Conservation (phyloP, 2,797 vertebrate genomes). For the Neostethus bicornis region DNA sequence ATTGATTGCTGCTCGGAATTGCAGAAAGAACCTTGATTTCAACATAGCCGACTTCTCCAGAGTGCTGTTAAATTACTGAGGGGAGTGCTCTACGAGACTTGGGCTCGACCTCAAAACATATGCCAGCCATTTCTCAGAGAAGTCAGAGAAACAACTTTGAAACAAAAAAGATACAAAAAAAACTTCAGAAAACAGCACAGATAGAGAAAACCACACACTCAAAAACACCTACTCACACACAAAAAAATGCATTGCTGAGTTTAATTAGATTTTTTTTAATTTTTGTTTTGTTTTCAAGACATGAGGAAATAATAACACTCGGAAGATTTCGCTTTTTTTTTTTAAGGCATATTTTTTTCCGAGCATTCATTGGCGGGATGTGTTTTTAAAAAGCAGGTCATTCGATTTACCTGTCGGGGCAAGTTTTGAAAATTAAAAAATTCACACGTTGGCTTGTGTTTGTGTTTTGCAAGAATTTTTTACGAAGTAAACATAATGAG, state of each 20-base stretch:
- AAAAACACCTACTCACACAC: slow-evolving; percentile 9
- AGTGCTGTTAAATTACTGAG: slow-evolving; percentile 45
- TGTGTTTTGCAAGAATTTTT: not conserved
- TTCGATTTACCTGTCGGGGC: slow-evolving; percentile 3
- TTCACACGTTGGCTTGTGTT: not conserved
- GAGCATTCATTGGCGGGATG: not conserved
- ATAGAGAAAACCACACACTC: slow-evolving; percentile 6
- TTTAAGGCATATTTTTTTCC: not conserved
- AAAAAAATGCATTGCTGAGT: not conserved
- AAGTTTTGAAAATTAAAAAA: slow-evolving; percentile 2
- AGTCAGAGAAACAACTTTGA: slow-evolving; percentile 39
- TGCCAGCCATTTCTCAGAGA: slow-evolving; percentile 45
- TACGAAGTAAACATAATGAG: slow-evolving; percentile 15
- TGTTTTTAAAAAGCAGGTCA: slow-evolving; percentile 8
- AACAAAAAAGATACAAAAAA: slow-evolving; percentile 16
- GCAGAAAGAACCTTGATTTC: slow-evolving; percentile 61
- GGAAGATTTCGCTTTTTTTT: not conserved
- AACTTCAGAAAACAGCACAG: too few relatives aligned
- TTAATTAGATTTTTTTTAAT: too few relatives aligned
- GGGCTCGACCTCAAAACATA: slow-evolving; percentile 63
- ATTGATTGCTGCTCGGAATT: slow-evolving; percentile 62
- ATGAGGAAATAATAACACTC: too few relatives aligned
- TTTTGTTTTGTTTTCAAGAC: too few relatives aligned
- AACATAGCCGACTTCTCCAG: slow-evolving; percentile 35
- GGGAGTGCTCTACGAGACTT: slow-evolving; percentile 53